phyloP scores from a whole-genome alignment of 2,113 vertebrate species.

The Nymphicus hollandicus region DNA sequence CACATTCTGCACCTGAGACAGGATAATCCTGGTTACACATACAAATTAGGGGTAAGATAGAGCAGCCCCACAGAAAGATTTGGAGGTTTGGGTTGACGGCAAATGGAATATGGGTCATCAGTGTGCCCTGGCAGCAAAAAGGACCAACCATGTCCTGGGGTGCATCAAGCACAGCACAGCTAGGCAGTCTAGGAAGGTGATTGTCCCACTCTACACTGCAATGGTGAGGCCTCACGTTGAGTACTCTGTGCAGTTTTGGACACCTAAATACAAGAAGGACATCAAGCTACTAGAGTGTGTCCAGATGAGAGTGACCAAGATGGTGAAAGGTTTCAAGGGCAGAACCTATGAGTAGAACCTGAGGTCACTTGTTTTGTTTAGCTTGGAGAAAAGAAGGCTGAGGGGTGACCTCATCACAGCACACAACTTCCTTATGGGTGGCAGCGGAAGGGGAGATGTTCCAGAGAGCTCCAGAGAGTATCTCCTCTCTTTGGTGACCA shows the following conservation, averaged over 20 bases:
- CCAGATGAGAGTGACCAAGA: not conserved
- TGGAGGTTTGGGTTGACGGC: not conserved
- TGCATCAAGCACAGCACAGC: not conserved
- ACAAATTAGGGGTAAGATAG: not conserved
- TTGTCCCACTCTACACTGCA: not conserved
- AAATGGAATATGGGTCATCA: not conserved
- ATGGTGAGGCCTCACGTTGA: not conserved
- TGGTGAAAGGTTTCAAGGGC: not conserved
- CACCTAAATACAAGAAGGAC: not conserved
- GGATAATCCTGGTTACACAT: not conserved
- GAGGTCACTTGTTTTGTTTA: not conserved
- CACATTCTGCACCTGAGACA: not conserved
- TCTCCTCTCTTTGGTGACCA: not conserved
- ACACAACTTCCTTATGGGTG: not conserved
- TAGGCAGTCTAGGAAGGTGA: not conserved
- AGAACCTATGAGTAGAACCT: accelerated
- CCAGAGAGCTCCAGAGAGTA: not conserved
- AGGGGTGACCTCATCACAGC: not conserved
- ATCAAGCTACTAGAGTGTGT: not conserved
- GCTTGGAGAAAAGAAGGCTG: not conserved
- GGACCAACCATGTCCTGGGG: not conserved
- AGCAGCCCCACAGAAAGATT: not conserved
- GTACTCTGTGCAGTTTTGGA: not conserved
- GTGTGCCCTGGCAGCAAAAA: not conserved
- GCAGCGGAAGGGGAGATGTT: not conserved